phyloP scores from a whole-genome alignment of 2,797 vertebrate species.

The Eulemur mongoz region DNA sequence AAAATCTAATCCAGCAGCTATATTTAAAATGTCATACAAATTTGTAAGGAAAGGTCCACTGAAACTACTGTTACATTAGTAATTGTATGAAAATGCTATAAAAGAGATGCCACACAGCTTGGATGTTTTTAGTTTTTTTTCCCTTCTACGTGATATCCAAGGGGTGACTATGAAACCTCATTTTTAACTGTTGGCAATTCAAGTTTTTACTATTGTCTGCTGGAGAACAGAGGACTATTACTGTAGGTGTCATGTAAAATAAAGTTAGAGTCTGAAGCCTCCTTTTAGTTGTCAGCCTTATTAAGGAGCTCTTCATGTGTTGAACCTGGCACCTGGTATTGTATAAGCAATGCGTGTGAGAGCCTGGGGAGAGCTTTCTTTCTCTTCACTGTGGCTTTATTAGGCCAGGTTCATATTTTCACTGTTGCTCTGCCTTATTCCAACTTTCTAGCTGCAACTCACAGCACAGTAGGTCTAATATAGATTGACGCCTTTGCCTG shows the following conservation, averaged over 20 bases:
- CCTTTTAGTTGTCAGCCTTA: constrained; percentile 88
- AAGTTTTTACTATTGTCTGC: constrained; percentile 77
- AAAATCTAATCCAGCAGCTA: constrained; percentile 64
- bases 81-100: constrained; percentile 50
- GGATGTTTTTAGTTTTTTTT: constrained; percentile 49
- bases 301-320: constrained; percentile 84
- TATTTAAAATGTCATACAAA: constrained; percentile 64
- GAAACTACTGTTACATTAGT: constrained; percentile 44
- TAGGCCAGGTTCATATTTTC: constrained; percentile 75
- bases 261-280: constrained; percentile 86
- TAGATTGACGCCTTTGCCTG: constrained; percentile 89
- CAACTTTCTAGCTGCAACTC: constrained; percentile 78
- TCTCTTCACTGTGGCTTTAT: constrained; percentile 75
- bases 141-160: background rate
- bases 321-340: constrained; percentile 86
- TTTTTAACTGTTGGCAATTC: constrained; percentile 72
- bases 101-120: constrained; percentile 37
- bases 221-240: constrained; percentile 84
- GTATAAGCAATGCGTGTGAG: constrained; percentile 81
- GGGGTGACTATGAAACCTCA: constrained; percentile 59
- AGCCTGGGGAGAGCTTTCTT: constrained; percentile 83
- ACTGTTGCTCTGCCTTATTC: constrained; percentile 76
- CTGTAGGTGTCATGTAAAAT: constrained; percentile 89
- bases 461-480: constrained; percentile 85
- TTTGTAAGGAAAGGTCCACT: constrained; percentile 58